These are phyloP conservation scores for Scolopax mira DNA, from an alignment of 2,113 vertebrate species.

Conservation along the genomic window DNA sequence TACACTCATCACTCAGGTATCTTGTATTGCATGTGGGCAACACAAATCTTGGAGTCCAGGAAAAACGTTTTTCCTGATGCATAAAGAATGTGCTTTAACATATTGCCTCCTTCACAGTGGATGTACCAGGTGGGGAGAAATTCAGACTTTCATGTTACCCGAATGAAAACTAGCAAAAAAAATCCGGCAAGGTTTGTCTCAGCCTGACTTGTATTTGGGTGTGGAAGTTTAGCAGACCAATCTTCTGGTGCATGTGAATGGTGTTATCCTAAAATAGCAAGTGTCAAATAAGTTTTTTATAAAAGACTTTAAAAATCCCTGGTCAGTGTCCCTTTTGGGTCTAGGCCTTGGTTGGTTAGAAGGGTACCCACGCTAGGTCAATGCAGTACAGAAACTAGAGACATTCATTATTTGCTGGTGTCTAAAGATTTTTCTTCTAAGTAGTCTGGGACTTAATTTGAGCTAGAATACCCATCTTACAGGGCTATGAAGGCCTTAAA, in stretches of 20 bases:
- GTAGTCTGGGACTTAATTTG: background rate
- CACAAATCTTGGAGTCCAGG: background rate
- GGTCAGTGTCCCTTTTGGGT: background rate
- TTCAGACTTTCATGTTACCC: background rate
- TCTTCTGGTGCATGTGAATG: background rate
- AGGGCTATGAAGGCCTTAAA: background rate
- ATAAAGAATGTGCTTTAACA: background rate
- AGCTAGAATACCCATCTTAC: background rate
- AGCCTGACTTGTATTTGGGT: background rate
- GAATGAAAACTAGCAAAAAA: background rate
- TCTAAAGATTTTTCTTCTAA: background rate
- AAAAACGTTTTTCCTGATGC: background rate
- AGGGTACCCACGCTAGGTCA: background rate
- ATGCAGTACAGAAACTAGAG: background rate
- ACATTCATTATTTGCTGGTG: background rate
- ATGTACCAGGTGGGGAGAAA: background rate
- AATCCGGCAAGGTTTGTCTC: background rate
- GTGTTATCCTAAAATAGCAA: background rate
- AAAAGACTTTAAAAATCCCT: background rate
- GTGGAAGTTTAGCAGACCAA: background rate
- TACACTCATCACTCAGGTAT: accelerated
- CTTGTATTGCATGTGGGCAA: background rate
- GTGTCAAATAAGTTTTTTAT: background rate
- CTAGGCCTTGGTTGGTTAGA: background rate
- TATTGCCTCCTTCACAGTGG: background rate